These are phyloP conservation scores for Anguilla japonica DNA, from an alignment of 2,113 vertebrate genomes.

Conservation along the genomic window DNA sequence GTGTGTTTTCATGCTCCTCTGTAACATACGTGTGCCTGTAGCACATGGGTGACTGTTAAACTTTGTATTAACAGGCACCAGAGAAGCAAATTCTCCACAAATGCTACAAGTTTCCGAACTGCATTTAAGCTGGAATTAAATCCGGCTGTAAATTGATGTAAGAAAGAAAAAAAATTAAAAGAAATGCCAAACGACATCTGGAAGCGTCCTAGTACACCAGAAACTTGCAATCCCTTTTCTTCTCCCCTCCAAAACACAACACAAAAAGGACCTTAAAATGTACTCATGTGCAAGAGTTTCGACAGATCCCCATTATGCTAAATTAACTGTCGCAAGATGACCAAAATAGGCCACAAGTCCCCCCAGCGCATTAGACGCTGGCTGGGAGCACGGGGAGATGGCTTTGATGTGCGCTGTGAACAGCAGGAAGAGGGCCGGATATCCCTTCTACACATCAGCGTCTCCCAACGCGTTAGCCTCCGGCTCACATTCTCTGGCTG, in stretches of 20 bases:
- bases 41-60: conserved; percentile 5
- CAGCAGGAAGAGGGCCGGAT: background rate
- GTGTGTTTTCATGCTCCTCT: background rate
- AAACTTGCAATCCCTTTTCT: background rate
- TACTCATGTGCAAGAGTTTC: conserved; percentile 1
- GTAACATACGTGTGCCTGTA: background rate
- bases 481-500: background rate
- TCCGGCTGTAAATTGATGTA: background rate
- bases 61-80: background rate
- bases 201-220: conserved; percentile 12
- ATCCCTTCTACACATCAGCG: background rate
- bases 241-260: background rate
- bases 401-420: background rate
- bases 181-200: conserved; percentile 33
- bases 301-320: background rate
- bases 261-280: background rate
- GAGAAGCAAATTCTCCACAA: conserved; percentile 12
- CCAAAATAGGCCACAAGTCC: background rate
- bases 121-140: conserved; percentile 26
- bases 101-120: background rate
- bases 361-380: conserved; percentile 1
- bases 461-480: background rate
- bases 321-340: background rate
- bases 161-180: background rate
- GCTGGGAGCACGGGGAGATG: background rate